Evolutionary conservation across 2,888 invertebrate genomes (phyloP), one percentile per base, ranked within the genome.

Genomic region (Eilema sororculum): DNA sequence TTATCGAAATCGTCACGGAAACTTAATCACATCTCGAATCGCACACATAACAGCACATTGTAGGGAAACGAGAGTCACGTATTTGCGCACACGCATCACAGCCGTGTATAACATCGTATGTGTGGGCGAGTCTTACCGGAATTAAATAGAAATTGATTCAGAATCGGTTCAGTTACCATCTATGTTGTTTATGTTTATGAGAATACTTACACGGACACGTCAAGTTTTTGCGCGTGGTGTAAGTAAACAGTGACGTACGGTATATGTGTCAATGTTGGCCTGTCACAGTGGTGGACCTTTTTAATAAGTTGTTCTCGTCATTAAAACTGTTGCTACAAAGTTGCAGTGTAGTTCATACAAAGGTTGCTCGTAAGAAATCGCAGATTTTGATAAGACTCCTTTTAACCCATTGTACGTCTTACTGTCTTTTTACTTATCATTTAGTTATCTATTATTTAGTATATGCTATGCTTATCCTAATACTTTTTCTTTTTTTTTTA

Each of bases 81-180:
- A 74, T 59, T 60, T 60, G 30, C 37, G 37, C 41, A 30, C 64
- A 67, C 67, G 63, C 41, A 65, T 57, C 24, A 12, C 52, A 33
- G 5, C 20, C 33, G 24, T 56, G n/a, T 25, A 68, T 58, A 46
- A 64, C 56, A 28, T 64, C 6, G 25, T 16, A 13, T 20, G 20
- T 37, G 66, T 73, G 67, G 74, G 69, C 69, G 70, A 69, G 68
- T 5, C 59, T 73, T 86, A 86, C 87, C 86, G 82, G 85, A 81
- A 84, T 87, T 80, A 80, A 80, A 81, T 81, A 72, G 78, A 78
- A 87, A 86, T 87, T 82, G 87, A 84, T 84, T 86, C 72, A 72
- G 75, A 79, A 76, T 75, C 69, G 63, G 59, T 56, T 74, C 30
- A 28, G 41, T 56, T 60, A 60, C 69, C 64, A 69, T 73, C 20